Evolutionary conservation across 2,888 invertebrate genomes (phyloP).

Genomic region (Iphiclides podalirius): DNA sequence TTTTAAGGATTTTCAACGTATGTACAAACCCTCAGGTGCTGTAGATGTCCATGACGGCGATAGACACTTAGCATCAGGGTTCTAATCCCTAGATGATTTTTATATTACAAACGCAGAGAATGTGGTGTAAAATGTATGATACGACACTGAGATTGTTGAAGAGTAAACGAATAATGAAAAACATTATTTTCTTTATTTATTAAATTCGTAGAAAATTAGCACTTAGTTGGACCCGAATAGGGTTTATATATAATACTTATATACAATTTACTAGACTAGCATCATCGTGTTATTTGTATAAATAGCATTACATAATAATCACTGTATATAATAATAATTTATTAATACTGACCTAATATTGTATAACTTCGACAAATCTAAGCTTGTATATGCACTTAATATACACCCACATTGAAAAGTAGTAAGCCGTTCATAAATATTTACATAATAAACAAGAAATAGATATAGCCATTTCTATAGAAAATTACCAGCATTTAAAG

Average conservation of each 20-base stretch:
- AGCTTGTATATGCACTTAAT: background rate
- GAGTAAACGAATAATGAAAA: background rate
- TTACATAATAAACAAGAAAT: background rate
- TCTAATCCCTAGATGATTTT: no score
- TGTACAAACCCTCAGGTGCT: no score
- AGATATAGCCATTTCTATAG: background rate
- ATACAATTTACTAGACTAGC: constrained; percentile 2
- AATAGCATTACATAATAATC: constrained; percentile 1
- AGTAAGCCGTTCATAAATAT: background rate
- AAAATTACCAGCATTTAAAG: constrained; percentile 1
- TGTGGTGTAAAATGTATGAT: no score
- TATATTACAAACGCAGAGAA: no score
- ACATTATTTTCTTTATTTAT: constrained; percentile 7
- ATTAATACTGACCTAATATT: constrained; percentile 12
- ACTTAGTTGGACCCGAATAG: constrained; percentile 18
- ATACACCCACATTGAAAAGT: background rate
- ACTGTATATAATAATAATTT: constrained; percentile 1
- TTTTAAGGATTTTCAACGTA: no score
- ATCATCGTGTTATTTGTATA: no score
- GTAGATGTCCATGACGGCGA: no score
- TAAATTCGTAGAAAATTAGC: constrained; percentile 21
- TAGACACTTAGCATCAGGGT: no score
- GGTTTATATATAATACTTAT: constrained; percentile 14
- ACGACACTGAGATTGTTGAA: background rate
- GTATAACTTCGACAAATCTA: background rate